Conservation (phyloP, 2,888 invertebrate genomes). For the Chaitophorus viminalis region DNA sequence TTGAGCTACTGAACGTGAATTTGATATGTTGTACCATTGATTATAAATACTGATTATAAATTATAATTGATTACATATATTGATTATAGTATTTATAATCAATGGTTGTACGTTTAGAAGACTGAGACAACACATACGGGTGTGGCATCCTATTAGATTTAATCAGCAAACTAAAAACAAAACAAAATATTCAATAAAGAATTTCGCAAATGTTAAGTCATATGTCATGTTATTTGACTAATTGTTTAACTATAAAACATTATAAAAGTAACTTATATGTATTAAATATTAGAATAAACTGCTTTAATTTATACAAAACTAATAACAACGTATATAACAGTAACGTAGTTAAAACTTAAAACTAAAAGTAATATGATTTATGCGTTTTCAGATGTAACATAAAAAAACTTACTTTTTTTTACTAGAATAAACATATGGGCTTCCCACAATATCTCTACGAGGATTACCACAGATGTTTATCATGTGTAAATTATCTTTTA, state of each 20-base stretch:
- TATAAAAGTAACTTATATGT: neutral
- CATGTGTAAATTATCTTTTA: neutral
- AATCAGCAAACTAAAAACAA: neutral
- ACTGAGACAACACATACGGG: too few species aligned
- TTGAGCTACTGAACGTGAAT: too few species aligned
- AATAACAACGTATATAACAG: neutral
- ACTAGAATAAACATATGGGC: neutral
- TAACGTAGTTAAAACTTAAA: too few species aligned
- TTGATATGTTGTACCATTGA: too few species aligned
- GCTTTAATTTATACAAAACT: neutral
- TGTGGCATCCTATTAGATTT: too few species aligned
- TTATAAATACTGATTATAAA: too few species aligned
- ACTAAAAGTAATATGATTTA: constrained; percentile 6
- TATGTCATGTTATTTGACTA: neutral
- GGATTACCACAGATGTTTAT: constrained; percentile 26
- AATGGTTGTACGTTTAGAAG: too few species aligned
- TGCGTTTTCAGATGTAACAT: neutral
- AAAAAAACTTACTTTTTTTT: neutral
- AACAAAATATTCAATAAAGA: neutral
- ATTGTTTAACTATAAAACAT: neutral
- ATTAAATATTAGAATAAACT: neutral
- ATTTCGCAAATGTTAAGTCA: neutral
- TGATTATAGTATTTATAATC: too few species aligned
- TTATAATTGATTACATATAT: too few species aligned
- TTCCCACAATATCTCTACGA: constrained; percentile 11